Evolutionary conservation across 2,113 vertebrate genomes (phyloP).

Genomic region (Alaudala cheleensis): DNA sequence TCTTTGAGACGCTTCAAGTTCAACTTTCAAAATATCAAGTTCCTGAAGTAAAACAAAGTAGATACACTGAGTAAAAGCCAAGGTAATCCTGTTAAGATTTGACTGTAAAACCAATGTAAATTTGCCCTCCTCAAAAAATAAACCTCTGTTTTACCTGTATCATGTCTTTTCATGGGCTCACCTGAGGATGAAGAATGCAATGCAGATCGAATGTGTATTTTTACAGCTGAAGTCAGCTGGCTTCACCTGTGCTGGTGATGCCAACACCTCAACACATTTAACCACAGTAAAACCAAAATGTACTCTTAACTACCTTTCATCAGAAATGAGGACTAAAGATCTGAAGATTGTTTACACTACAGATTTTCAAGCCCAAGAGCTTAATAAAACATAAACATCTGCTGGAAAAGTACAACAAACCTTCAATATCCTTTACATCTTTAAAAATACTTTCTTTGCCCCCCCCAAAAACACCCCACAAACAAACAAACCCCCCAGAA

Average conservation of each 20-base stretch:
- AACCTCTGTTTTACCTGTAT: background rate
- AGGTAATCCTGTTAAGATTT: background rate
- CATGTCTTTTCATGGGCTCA: background rate
- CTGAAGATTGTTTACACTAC: background rate
- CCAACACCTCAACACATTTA: background rate
- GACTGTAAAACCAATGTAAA: background rate
- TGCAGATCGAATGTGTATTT: background rate
- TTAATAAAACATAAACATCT: background rate
- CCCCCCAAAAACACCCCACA: background rate
- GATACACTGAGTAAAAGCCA: background rate
- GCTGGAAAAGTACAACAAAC: background rate
- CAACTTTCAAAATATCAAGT: constrained; percentile 81
- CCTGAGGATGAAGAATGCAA: background rate
- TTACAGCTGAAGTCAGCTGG: background rate
- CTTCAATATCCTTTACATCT: background rate
- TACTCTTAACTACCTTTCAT: background rate
- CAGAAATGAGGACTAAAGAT: background rate
- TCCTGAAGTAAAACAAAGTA: constrained; percentile 73
- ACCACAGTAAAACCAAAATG: background rate
- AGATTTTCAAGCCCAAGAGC: background rate
- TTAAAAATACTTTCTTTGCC: background rate
- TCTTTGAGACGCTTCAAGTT: constrained; percentile 87
- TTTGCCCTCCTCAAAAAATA: background rate
- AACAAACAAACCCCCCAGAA: too few species aligned
- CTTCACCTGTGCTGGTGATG: too few species aligned